Conservation (phyloP, 2,113 vertebrate species). For the Genyomyrus donnyi region DNA sequence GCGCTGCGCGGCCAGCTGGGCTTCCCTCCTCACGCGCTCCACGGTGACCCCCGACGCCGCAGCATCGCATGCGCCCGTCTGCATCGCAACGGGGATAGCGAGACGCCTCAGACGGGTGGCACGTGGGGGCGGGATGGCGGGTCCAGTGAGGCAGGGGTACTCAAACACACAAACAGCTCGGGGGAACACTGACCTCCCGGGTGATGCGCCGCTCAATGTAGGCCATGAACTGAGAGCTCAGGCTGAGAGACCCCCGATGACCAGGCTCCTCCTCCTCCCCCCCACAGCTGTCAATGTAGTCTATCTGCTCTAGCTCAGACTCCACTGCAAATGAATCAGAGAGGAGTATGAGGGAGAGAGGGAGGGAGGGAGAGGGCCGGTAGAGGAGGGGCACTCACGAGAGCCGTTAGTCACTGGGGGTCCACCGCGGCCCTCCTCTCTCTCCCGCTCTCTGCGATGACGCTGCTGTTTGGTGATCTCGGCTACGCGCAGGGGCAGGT, state of each 20-base stretch:
- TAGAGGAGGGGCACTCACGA: slow-evolving; percentile 56
- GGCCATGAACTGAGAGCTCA: slow-evolving; percentile 78
- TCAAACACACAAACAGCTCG: background rate
- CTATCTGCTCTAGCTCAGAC: slow-evolving; percentile 77
- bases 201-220: slow-evolving; percentile 77
- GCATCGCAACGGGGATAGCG: background rate
- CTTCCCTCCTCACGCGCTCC: slow-evolving; percentile 80
- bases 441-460: slow-evolving; percentile 62
- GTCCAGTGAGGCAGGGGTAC: background rate
- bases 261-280: slow-evolving; percentile 73
- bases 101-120: background rate
- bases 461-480: slow-evolving; percentile 83
- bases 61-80: background rate
- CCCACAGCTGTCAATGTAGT: slow-evolving; percentile 81
- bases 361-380: slow-evolving; percentile 31
- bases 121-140: background rate
- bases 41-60: slow-evolving; percentile 41
- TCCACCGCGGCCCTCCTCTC: slow-evolving; percentile 59
- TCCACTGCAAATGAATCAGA: slow-evolving; percentile 54
- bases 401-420: slow-evolving; percentile 75
- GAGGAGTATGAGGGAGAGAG: slow-evolving; percentile 14
- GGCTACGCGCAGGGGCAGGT: slow-evolving; percentile 71
- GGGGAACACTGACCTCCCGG: slow-evolving; percentile 57
- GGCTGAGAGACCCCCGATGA: slow-evolving; percentile 59
- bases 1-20: slow-evolving; percentile 78